phyloP scores from a whole-genome alignment of 37 sponge, comb jelly and placozoan species.

The Aplysina aerophoba region DNA sequence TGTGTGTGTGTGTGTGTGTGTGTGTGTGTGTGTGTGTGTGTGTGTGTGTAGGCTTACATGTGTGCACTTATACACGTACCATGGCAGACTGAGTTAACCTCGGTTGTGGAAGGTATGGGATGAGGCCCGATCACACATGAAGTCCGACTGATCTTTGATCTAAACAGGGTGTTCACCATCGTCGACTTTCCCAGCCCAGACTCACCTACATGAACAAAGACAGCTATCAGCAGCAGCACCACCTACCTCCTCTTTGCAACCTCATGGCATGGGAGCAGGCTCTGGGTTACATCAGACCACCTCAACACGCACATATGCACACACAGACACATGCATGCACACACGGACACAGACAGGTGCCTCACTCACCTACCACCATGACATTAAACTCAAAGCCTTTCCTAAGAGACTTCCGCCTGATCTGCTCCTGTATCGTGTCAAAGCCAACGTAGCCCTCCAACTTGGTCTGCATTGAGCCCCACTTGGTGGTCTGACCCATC shows the following conservation, averaged over 20 bases:
- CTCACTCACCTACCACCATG: conserved; percentile 92
- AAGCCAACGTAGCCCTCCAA: conserved; percentile 94
- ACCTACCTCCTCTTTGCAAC: too few species aligned
- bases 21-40: too few species aligned
- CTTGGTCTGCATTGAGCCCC: conserved; percentile 92
- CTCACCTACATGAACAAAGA: conserved; percentile 84
- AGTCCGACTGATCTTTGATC: conserved; percentile 86
- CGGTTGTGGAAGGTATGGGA: conserved; percentile 83
- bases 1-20: too few species aligned
- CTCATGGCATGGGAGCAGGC: too few species aligned
- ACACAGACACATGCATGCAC: background rate
- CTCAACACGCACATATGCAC: conserved; percentile 1
- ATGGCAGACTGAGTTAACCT: conserved; percentile 91
- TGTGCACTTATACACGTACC: conserved; percentile 57
- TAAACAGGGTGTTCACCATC: conserved; percentile 95
- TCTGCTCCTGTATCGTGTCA: conserved; percentile 95
- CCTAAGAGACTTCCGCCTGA: conserved; percentile 85
- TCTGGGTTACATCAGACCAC: too few species aligned
- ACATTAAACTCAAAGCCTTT: conserved; percentile 95
- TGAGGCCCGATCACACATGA: conserved; percentile 82
- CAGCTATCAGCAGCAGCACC: too few species aligned
- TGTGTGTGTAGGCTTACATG: too few species aligned
- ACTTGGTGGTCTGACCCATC: conserved; percentile 88
- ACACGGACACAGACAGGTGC: background rate
- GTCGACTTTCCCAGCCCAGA: conserved; percentile 95